Evolutionary conservation across 2,797 vertebrate genomes (phyloP).

Genomic region (Phrynocephalus vlangalii): DNA sequence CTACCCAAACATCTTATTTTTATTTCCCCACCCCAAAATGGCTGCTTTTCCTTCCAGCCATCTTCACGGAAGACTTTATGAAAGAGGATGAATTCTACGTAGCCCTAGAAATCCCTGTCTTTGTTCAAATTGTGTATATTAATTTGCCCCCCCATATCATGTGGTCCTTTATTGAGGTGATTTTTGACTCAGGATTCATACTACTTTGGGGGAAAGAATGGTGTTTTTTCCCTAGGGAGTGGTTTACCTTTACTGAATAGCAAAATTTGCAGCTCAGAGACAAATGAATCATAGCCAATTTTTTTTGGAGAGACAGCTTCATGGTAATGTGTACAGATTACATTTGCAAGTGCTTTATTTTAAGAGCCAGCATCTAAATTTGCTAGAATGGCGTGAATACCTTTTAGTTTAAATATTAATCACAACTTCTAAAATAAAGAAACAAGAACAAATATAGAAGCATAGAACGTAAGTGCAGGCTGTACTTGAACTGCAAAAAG

Average conservation of each 20-base stretch:
- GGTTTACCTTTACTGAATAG: neutral
- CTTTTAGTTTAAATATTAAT: conserved; percentile 44
- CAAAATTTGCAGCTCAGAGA: neutral
- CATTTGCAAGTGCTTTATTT: conserved; percentile 38
- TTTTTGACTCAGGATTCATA: conserved; percentile 1
- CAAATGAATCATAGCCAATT: conserved; percentile 36
- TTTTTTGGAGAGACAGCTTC: neutral
- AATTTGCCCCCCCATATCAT: neutral
- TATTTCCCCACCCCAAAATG: too few relatives aligned
- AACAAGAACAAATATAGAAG: conserved; percentile 24
- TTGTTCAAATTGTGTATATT: neutral
- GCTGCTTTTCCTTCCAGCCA: neutral
- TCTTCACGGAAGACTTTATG: neutral
- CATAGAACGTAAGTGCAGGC: neutral
- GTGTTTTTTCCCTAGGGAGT: neutral
- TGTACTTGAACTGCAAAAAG: neutral
- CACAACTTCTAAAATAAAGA: neutral
- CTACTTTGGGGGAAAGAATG: neutral
- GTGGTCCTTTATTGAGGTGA: neutral
- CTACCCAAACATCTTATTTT: too few relatives aligned
- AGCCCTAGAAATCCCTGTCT: neutral
- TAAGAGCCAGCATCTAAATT: conserved; percentile 26
- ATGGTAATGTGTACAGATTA: conserved; percentile 17
- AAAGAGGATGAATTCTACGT: neutral
- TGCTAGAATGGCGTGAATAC: conserved; percentile 2